These are phyloP conservation scores for Triplophysa rosa DNA, from an alignment of 2,113 vertebrate species.

Conservation along the genomic window DNA sequence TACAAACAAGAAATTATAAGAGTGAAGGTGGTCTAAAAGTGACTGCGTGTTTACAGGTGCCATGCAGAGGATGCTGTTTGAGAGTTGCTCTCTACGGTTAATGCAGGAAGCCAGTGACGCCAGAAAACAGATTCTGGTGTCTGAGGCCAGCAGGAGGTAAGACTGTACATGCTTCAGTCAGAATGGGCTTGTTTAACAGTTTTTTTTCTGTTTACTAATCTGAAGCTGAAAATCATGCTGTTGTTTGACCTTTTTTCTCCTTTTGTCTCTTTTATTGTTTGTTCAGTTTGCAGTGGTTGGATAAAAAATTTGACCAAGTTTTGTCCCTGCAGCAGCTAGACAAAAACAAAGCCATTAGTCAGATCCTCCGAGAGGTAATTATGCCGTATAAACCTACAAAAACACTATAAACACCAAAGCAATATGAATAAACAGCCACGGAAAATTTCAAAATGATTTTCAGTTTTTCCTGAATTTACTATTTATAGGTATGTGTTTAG, in stretches of 20 bases:
- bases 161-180: too few species aligned
- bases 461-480: too few species aligned
- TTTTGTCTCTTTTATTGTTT: conserved; percentile 38
- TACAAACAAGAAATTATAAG: too few species aligned
- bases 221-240: too few species aligned
- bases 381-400: not conserved
- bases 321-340: conserved; percentile 89
- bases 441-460: too few species aligned
- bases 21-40: not conserved
- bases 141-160: conserved; percentile 87
- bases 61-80: conserved; percentile 93
- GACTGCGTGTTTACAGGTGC: conserved; percentile 74
- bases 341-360: conserved; percentile 87
- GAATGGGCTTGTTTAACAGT: too few species aligned
- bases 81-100: conserved; percentile 81
- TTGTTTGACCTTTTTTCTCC: not conserved
- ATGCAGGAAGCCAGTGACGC: conserved; percentile 82
- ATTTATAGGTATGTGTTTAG: too few species aligned
- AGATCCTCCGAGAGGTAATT: conserved; percentile 90
- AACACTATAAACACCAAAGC: not conserved
- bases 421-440: too few species aligned
- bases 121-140: conserved; percentile 80
- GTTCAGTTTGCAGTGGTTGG: conserved; percentile 83
- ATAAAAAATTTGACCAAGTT: conserved; percentile 87
- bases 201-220: too few species aligned